phyloP scores from a whole-genome alignment of 2,888 invertebrate genomes.

The Neoaliturus tenellus region DNA sequence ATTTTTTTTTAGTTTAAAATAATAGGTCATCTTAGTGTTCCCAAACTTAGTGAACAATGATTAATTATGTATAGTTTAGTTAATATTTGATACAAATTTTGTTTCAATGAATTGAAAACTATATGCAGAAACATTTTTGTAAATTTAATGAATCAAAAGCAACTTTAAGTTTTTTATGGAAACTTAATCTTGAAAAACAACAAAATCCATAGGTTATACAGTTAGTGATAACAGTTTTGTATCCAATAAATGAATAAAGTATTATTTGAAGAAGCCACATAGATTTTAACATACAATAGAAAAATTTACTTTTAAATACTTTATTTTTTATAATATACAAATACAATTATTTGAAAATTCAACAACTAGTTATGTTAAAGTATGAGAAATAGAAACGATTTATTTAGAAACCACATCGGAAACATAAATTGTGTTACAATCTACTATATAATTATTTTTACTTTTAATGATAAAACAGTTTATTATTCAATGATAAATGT shows the following conservation, averaged over 20 bases:
- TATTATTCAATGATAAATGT: conserved; percentile 40
- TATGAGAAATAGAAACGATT: conserved; percentile 36
- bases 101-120: not conserved
- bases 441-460: conserved; percentile 19
- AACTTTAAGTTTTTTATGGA: not conserved
- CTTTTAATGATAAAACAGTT: conserved; percentile 15
- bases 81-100: not conserved
- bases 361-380: conserved; percentile 46
- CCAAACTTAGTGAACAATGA: not conserved
- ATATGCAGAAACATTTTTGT: not conserved
- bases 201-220: conserved; percentile 15
- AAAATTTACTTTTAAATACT: conserved; percentile 37
- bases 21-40: not conserved
- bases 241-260: not conserved
- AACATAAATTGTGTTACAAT: conserved; percentile 36
- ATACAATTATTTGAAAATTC: conserved; percentile 45
- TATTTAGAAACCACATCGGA: conserved; percentile 31
- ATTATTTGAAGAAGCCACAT: conserved; percentile 42
- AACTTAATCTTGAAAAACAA: not conserved
- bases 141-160: conserved; percentile 8
- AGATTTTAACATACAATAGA: conserved; percentile 49
- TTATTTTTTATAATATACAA: conserved; percentile 34
- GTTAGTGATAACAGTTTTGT: conserved; percentile 12
- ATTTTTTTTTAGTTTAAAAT: not conserved
- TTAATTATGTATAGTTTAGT: not conserved